phyloP scores from a whole-genome alignment of 2,797 vertebrate genomes.

The Silurus aristotelis region DNA sequence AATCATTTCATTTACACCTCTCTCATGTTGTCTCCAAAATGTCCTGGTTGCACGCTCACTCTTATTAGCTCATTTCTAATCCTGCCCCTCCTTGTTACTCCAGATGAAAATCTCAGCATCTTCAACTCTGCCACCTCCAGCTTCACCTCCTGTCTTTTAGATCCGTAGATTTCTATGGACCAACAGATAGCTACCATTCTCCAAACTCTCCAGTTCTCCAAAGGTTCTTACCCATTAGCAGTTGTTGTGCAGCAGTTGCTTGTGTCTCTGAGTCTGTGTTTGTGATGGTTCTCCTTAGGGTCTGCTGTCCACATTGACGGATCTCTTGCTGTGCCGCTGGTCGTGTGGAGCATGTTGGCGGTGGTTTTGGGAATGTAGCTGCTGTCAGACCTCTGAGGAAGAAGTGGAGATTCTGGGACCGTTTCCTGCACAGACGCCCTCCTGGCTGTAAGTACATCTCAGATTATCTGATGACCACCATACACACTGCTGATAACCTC shows the following conservation, averaged over 20 bases:
- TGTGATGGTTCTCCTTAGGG: slow-evolving; percentile 66
- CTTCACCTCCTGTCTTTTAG: too few species aligned
- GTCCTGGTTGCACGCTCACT: too few species aligned
- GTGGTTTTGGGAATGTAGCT: slow-evolving; percentile 84
- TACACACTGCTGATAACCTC: not conserved
- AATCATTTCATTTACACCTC: too few species aligned
- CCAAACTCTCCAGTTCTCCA: too few species aligned
- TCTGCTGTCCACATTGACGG: slow-evolving; percentile 80
- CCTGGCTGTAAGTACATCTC: slow-evolving; percentile 82
- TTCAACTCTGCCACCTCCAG: too few species aligned
- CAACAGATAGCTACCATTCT: too few species aligned
- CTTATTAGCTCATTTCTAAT: too few species aligned
- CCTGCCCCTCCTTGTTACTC: too few species aligned
- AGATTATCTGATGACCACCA: not conserved
- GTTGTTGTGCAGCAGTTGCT: not conserved
- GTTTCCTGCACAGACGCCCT: slow-evolving; percentile 86
- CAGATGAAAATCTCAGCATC: too few species aligned
- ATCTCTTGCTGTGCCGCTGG: slow-evolving; percentile 84
- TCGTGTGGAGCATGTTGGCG: slow-evolving; percentile 82
- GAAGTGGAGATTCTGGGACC: slow-evolving; percentile 90
- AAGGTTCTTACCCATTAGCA: not conserved
- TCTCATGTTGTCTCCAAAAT: too few species aligned
- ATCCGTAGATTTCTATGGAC: too few species aligned
- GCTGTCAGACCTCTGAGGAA: slow-evolving; percentile 82
- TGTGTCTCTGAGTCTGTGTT: not conserved